phyloP scores from a whole-genome alignment of 2,888 invertebrate species.

The Diarsia brunnea region DNA sequence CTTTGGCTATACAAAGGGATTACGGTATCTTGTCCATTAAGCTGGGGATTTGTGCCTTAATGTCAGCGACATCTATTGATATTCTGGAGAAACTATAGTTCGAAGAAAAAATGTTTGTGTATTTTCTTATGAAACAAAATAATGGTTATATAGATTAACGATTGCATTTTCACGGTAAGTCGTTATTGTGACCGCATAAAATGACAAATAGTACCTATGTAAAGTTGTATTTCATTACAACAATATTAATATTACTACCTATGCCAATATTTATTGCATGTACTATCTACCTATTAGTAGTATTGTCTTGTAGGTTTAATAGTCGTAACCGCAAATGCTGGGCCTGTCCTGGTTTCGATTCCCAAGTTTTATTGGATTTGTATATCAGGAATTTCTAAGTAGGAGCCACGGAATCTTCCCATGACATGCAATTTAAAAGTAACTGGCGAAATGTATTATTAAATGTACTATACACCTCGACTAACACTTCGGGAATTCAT shows the following conservation, averaged over 20 bases:
- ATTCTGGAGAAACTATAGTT: slow-evolving; percentile 29
- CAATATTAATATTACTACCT: too few species aligned
- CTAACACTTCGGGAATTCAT: neutral
- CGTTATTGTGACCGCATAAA: neutral
- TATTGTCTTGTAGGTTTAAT: neutral
- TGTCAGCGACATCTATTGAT: slow-evolving; percentile 71
- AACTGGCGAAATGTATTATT: neutral
- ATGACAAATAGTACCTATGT: neutral
- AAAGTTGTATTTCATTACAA: neutral
- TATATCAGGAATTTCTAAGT: neutral
- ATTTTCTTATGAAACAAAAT: neutral
- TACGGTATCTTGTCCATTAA: slow-evolving; percentile 75
- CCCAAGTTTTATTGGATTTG: neutral
- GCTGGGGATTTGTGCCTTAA: slow-evolving; percentile 68
- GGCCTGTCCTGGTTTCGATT: neutral
- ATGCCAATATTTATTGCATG: too few species aligned
- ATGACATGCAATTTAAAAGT: neutral
- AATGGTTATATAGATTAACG: neutral
- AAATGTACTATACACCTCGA: neutral
- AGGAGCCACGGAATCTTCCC: neutral
- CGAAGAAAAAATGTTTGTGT: slow-evolving; percentile 19
- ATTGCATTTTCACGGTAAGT: neutral
- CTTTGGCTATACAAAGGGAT: slow-evolving; percentile 67
- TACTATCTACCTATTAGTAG: neutral
- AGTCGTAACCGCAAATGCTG: neutral